A percentile compares a stretch with the other conserved stretches of the same genome.
phyloP scores from a whole-genome alignment of 2,113 vertebrate genomes.

The Andinoacara biseriatus region DNA sequence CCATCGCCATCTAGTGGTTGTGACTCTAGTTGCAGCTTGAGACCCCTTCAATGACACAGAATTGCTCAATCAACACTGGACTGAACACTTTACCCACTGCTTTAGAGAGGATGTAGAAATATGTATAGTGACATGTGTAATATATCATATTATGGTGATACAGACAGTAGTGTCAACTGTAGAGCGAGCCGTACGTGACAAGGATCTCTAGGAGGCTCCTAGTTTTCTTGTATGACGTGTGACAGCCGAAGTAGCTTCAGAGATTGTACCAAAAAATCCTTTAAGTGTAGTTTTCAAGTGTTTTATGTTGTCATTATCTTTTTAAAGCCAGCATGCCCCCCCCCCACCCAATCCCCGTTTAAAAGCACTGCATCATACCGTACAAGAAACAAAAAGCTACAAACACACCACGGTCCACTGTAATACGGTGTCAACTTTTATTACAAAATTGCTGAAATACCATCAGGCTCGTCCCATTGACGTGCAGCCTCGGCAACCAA shows the following conservation, averaged over 20 bases:
- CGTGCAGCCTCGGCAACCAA: constrained; percentile 36
- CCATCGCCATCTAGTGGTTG: constrained; percentile 89
- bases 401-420: constrained; percentile 10
- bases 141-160: constrained; percentile 65
- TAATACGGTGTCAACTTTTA: constrained; percentile 10
- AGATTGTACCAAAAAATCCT: constrained; percentile 68
- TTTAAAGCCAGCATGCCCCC: neutral
- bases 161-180: constrained; percentile 67
- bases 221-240: constrained; percentile 40
- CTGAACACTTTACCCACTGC: constrained; percentile 72
- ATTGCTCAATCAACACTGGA: constrained; percentile 67
- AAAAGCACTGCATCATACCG: neutral
- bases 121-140: constrained; percentile 77
- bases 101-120: constrained; percentile 75
- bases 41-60: constrained; percentile 88
- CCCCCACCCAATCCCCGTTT: neutral
- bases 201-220: constrained; percentile 25
- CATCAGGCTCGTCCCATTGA: constrained; percentile 17
- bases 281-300: constrained; percentile 34
- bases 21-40: constrained; percentile 86
- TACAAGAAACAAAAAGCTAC: constrained; percentile 19
- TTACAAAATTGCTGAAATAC: constrained; percentile 35
- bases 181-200: constrained; percentile 39
- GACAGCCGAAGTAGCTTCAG: constrained; percentile 65
- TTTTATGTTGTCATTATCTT: constrained; percentile 44